phyloP scores from a whole-genome alignment of 2,888 invertebrate genomes.

The Eulithis testata region DNA sequence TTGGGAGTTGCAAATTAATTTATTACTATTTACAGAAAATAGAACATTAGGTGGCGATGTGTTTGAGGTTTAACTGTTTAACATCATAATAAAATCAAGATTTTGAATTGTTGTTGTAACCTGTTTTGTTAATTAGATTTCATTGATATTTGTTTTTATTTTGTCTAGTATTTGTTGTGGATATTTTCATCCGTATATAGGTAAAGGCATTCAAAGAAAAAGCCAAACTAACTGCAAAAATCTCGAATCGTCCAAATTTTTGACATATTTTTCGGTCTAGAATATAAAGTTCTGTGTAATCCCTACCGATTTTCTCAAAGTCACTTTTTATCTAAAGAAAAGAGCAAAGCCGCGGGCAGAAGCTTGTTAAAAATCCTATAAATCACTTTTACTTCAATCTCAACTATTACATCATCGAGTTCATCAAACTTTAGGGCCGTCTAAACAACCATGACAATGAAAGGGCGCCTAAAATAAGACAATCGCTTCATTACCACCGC shows the following conservation, averaged over 20 bases:
- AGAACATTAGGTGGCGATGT: conserved; percentile 55
- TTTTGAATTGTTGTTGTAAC: conserved; percentile 51
- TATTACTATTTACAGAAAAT: conserved; percentile 58
- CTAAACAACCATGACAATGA: conserved; percentile 38
- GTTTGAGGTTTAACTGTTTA: conserved; percentile 54
- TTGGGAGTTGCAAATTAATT: conserved; percentile 38
- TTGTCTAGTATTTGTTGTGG: no score
- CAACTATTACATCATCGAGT: conserved; percentile 22
- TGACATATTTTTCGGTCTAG: no score
- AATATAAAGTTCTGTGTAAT: no score
- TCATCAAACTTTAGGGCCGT: conserved; percentile 34
- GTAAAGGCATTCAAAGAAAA: no score
- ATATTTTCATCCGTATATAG: no score
- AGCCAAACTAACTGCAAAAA: no score
- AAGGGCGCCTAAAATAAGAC: conserved; percentile 54
- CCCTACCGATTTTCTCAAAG: no score
- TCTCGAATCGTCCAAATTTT: no score
- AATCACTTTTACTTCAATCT: conserved; percentile 19
- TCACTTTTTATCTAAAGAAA: background rate
- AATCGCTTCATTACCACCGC: conserved; percentile 69
- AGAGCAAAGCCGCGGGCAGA: background rate
- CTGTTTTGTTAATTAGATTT: conserved; percentile 20
- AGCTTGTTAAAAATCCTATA: background rate
- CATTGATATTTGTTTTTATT: no score
- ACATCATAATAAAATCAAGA: conserved; percentile 49